Base-by-base conservation (phyloP, 2,113 vertebrate genomes). In the Polyodon spathula region DNA sequence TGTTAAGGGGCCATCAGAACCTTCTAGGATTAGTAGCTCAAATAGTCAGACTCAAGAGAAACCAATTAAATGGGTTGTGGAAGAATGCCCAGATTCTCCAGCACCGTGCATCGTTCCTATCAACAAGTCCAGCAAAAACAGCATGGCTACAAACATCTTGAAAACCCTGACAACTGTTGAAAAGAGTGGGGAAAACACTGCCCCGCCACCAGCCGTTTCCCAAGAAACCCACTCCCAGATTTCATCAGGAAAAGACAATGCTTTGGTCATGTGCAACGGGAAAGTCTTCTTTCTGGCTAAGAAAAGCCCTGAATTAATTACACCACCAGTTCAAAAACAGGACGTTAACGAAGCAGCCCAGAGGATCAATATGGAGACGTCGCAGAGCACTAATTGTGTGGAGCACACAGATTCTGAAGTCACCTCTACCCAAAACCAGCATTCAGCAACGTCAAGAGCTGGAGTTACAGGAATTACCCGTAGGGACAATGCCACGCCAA, bases 51-150 rank as follows among this genome's bases (percentile, higher is more conserved):
- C 69, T 62, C 73, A 76, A 54, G 73, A 68, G 40, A 60, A 73
- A 52, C 89, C 88, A 6, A 81, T 89, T 66, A 91, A 91, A 67
- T 94, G 89, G 91, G 74, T 88, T 2, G 85, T 94, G 68, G 86
- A 89, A 64, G 87, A 92, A 63, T 73, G 63, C 4, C 69, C 81
- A 4, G 68, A 71, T 2, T 54, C 66, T 1, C 40, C 55, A 6
- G 56, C 77, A 8, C 65, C 80, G 17, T 81, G 71, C 63, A 73
- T 84, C 60, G 80, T 89, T 73, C 85, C 83, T 6, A 75, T 86
- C 27, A 27, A 27, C 27, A 4, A 77, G 79, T 56, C 86, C 87
- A 43, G 79, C 84, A 17, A 27, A 27, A 27, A 27, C 27, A 85
- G 76, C 0, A 27, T 86, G 63, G 79, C 77, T 56, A 83, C 92